These are phyloP conservation scores for Gymnocephalus cernua DNA, from an alignment of 2,113 vertebrate species.

Conservation along the genomic window DNA sequence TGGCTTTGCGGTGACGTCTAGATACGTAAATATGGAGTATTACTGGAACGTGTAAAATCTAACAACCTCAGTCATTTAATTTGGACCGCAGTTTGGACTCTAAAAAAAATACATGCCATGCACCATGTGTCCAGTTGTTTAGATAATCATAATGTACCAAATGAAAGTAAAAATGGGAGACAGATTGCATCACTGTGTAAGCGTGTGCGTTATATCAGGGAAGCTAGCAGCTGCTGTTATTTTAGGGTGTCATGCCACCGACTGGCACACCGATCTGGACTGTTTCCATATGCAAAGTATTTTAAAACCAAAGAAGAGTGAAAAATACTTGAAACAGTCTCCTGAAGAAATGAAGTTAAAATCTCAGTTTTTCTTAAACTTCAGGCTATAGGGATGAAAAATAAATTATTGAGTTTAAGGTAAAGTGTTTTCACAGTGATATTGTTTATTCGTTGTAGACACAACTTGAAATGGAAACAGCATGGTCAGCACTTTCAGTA, in stretches of 20 bases:
- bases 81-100: background rate
- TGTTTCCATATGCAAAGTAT: background rate
- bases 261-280: background rate
- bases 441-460: background rate
- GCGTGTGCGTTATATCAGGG: background rate
- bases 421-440: background rate
- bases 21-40: constrained; percentile 11
- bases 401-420: background rate
- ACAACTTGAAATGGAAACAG: constrained; percentile 11
- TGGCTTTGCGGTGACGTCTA: constrained; percentile 16
- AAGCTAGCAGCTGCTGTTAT: constrained; percentile 47
- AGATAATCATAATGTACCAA: background rate
- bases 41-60: constrained; percentile 24
- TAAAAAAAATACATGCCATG: background rate
- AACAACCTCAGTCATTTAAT: constrained; percentile 16
- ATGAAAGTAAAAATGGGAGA: background rate
- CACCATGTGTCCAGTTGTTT: background rate
- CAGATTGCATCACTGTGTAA: background rate
- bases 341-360: background rate
- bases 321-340: no score
- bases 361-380: background rate
- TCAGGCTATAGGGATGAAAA: background rate
- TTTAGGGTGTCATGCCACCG: constrained; percentile 21
- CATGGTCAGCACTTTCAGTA: background rate
- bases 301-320: constrained; percentile 3